Conservation (phyloP, 2,888 invertebrate species). For the Limnephilus marmoratus region DNA sequence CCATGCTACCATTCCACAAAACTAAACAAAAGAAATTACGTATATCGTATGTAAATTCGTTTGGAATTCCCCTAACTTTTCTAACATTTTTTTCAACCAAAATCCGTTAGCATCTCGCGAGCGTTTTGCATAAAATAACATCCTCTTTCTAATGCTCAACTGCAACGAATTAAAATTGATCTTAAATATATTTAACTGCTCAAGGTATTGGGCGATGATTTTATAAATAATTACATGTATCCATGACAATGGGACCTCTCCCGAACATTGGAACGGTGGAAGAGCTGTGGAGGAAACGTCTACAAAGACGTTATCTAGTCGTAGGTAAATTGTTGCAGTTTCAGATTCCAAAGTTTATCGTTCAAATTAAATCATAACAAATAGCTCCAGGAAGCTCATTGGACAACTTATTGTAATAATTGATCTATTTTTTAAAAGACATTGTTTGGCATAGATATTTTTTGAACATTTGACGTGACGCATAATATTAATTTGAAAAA, state of each 20-base stretch:
- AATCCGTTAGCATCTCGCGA: neutral
- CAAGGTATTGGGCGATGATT: slow-evolving; percentile 11
- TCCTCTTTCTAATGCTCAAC: neutral
- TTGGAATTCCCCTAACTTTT: neutral
- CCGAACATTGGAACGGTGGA: neutral
- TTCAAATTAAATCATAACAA: no score
- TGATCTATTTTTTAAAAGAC: no score
- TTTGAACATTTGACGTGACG: no score
- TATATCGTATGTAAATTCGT: neutral
- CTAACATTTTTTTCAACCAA: neutral
- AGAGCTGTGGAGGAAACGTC: neutral
- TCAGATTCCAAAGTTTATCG: no score
- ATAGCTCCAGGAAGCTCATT: no score
- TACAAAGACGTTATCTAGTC: neutral
- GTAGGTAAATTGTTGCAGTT: no score
- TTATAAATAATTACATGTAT: slow-evolving; percentile 43
- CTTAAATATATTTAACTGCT: slow-evolving; percentile 25
- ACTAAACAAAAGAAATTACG: neutral
- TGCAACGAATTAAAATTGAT: slow-evolving; percentile 2
- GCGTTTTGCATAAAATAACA: slow-evolving; percentile 7
- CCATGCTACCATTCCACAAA: no score
- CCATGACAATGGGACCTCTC: slow-evolving; percentile 41
- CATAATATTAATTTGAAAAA: no score
- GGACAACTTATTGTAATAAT: no score
- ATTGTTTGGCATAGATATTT: no score